Conservation (phyloP, 2,888 invertebrate genomes). For the Mesorhabditis sp. region DNA sequence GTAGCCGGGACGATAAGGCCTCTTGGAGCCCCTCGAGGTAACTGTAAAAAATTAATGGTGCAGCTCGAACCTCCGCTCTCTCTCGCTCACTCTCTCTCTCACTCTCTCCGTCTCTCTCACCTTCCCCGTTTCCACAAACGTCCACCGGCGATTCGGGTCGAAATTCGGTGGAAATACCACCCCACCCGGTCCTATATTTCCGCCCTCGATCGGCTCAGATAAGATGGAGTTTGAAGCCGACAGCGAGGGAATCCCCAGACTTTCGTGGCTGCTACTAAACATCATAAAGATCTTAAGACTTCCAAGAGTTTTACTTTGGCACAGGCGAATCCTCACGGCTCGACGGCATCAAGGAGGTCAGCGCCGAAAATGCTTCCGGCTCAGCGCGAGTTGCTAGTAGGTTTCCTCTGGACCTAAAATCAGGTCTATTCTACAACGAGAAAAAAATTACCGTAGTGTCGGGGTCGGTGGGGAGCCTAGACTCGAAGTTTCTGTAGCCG, state of each 20-base stretch:
- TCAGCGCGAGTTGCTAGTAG: neutral
- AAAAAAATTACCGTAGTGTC: neutral
- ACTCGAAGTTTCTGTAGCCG: constrained; percentile 35
- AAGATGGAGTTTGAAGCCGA: constrained; percentile 24
- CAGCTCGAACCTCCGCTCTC: constrained; percentile 27
- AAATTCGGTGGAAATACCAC: constrained; percentile 27
- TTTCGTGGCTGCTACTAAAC: constrained; percentile 6
- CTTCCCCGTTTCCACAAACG: constrained; percentile 51
- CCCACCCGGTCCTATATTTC: constrained; percentile 14
- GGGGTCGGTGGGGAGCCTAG: constrained; percentile 29
- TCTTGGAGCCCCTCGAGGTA: constrained; percentile 45
- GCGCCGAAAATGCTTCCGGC: neutral
- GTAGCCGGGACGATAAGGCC: constrained; percentile 50
- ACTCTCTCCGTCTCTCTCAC: constrained; percentile 11
- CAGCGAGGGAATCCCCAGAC: constrained; percentile 21
- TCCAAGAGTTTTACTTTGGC: neutral
- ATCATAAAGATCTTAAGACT: no score
- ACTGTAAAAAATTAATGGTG: constrained; percentile 20
- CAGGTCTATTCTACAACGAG: neutral
- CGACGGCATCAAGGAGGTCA: neutral
- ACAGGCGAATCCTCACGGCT: neutral
- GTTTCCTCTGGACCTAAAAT: neutral
- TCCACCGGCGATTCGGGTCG: constrained; percentile 50
- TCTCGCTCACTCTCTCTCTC: neutral
- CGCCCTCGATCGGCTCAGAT: constrained; percentile 29